Evolutionary conservation across 2,113 vertebrate genomes (phyloP).

Genomic region (Prunella fulvescens): DNA sequence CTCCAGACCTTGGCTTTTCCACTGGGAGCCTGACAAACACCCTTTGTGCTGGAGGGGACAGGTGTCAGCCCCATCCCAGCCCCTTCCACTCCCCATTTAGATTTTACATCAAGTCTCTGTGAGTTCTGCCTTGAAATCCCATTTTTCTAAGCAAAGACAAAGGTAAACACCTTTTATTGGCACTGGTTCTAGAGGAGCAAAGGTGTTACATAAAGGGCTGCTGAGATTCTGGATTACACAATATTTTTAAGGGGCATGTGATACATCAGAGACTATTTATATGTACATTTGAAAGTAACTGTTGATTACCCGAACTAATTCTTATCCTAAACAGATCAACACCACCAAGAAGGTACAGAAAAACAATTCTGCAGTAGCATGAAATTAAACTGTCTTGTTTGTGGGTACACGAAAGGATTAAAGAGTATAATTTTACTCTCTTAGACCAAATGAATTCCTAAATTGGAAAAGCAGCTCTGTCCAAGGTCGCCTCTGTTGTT

Average conservation of each 20-base stretch:
- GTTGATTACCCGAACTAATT: constrained; percentile 34
- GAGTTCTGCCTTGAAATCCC: constrained; percentile 54
- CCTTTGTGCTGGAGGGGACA: constrained; percentile 36
- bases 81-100: constrained; percentile 61
- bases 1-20: constrained; percentile 43
- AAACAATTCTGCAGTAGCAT: not conserved
- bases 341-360: not conserved
- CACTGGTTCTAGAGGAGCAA: not conserved
- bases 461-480: constrained; percentile 85
- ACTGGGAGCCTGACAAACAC: not conserved
- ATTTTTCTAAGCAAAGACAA: constrained; percentile 49
- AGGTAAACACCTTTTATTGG: constrained; percentile 4
- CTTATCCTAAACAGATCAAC: not conserved
- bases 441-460: constrained; percentile 82
- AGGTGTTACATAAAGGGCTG: constrained; percentile 18
- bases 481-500: constrained; percentile 87
- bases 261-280: not conserved
- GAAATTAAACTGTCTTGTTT: not conserved
- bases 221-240: constrained; percentile 24
- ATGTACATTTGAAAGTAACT: constrained; percentile 13
- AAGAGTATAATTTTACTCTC: constrained; percentile 63
- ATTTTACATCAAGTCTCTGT: constrained; percentile 46
- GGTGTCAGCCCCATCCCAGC: constrained; percentile 43
- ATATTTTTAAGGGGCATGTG: constrained; percentile 20
- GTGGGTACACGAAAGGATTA: constrained; percentile 6